These are phyloP conservation scores for Sciurus niger DNA, from an alignment of 2,113 vertebrate species.

Conservation along the genomic window DNA sequence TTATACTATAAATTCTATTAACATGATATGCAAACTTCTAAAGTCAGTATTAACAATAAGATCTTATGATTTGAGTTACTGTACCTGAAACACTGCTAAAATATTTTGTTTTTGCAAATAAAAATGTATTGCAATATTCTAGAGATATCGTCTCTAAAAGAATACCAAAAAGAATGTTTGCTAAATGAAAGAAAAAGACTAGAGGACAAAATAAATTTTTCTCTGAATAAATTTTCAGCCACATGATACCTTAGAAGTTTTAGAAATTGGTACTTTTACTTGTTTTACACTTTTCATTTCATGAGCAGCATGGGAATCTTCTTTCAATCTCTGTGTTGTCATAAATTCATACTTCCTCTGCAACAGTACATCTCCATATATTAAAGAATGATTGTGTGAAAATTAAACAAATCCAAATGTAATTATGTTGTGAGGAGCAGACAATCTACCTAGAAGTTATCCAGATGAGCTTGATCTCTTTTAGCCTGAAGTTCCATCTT, in stretches of 20 bases:
- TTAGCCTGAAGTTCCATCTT: conserved; percentile 91
- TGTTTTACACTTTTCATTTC: conserved; percentile 87
- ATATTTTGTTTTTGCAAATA: conserved; percentile 10
- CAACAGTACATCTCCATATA: conserved; percentile 63
- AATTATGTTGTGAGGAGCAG: too few species aligned
- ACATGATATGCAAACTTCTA: background rate
- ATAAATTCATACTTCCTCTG: conserved; percentile 93
- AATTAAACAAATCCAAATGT: too few species aligned
- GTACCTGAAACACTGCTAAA: background rate
- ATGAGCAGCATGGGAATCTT: conserved; percentile 70
- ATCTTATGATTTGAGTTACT: background rate
- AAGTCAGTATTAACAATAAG: background rate
- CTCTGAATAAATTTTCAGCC: conserved; percentile 20
- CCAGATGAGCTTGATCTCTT: conserved; percentile 90
- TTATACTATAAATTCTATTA: background rate
- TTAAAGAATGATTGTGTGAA: too few species aligned
- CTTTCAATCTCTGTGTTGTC: conserved; percentile 87
- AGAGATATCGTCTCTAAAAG: background rate
- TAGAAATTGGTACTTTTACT: conserved; percentile 87
- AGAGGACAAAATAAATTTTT: conserved; percentile 40
- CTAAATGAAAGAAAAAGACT: conserved; percentile 25
- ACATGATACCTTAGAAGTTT: conserved; percentile 86
- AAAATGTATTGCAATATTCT: background rate
- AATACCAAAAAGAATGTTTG: conserved; percentile 42
- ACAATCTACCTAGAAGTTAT: too few species aligned